These are phyloP conservation scores for Aphidius gifuensis DNA, from an alignment of 1,140 invertebrate species.

Conservation along the genomic window DNA sequence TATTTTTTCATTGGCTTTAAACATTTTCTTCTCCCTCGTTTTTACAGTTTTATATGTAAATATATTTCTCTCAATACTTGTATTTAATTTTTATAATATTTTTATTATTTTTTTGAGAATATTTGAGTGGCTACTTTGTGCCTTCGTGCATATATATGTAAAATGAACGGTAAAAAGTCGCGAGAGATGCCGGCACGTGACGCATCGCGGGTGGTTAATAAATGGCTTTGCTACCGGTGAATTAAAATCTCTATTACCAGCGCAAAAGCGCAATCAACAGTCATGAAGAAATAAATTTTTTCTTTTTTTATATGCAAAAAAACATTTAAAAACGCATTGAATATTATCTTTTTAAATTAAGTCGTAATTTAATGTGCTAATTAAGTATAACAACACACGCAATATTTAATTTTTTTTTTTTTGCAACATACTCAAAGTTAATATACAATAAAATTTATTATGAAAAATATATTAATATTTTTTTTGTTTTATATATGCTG, in stretches of 20 bases:
- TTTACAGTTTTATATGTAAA: background rate
- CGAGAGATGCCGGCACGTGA: constrained; percentile 21
- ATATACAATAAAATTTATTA: too few species aligned
- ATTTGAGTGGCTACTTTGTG: background rate
- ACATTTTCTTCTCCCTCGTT: constrained; percentile 10
- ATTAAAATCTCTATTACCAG: constrained; percentile 29
- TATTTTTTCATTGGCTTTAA: background rate
- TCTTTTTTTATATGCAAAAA: too few species aligned
- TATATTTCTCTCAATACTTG: background rate
- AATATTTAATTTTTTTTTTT: too few species aligned
- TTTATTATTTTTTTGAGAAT: background rate
- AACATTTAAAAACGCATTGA: too few species aligned
- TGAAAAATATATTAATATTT: too few species aligned
- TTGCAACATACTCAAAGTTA: too few species aligned
- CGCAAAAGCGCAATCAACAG: constrained; percentile 26
- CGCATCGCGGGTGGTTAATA: constrained; percentile 30
- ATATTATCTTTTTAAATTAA: too few species aligned
- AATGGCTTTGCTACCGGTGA: constrained; percentile 26
- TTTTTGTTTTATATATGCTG: too few species aligned
- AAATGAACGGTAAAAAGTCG: background rate
- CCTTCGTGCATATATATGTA: constrained; percentile 1
- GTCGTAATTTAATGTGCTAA: too few species aligned
- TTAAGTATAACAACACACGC: too few species aligned
- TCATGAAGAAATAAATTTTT: constrained; percentile 5
- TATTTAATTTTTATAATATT: background rate